Base-by-base conservation (phyloP, 2,113 vertebrate species). In the Cynopterus brachyotis region DNA sequence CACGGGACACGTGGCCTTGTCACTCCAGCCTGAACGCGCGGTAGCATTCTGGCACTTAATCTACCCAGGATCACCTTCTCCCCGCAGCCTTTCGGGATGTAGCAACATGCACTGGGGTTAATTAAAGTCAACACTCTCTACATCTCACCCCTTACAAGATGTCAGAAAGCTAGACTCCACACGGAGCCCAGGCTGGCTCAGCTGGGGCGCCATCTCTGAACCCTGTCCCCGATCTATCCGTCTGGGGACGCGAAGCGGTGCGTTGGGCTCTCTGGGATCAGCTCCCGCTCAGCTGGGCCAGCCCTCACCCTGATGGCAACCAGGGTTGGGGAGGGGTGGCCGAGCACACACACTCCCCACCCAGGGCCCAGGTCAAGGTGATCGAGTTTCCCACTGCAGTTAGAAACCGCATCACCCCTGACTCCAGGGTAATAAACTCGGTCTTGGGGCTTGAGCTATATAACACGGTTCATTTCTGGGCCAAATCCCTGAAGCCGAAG, bases 31-130 rank as follows among this genome's bases (percentile, higher is more conserved):
- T 97, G 92, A 98, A 98, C 97, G 98, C 96, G 97, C 88, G 95
- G 98, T 96, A 97, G 98, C 98, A 97, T 97, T 98, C 98, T 98
- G 98, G 97, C 97, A 78, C 96, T 91, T 98, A 98, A 99, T 98
- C 98, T 98, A 96, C 96, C 98, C 97, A 96, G 96, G 97, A 97
- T 97, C 62, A 42, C 92, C 96, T 96, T 92, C 92, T 96, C 73
- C 92, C 78, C 91, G 26, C 91, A 55, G 92, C 92, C 91, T 95
- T 96, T 85, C 67, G 57, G 96, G 87, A 94, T 64, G 42, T 78
- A 97, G 57, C 93, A 85, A 55, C 45, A 73, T 40, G 50, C 82
- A 76, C 87, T 93, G 81, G 91, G 76, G 94, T 91, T 97, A 97
- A 98, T 97, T 97, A 97, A 97, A 97, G 96, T 95, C 95, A 97